Evolutionary conservation across 2,888 invertebrate species (phyloP).

Genomic region (Dione juno): DNA sequence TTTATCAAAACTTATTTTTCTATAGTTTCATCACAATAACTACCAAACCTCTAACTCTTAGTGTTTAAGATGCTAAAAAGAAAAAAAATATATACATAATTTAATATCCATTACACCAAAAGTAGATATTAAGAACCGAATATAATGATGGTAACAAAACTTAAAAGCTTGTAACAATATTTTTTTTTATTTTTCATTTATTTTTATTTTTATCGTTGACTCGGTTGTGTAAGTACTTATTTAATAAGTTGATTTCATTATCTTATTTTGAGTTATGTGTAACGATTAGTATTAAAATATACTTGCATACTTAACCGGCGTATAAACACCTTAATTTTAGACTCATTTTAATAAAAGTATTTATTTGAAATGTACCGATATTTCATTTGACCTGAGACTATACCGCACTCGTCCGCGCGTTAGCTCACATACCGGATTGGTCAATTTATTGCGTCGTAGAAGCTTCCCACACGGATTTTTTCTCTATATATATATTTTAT

Average conservation of each 20-base stretch:
- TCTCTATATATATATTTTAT: conserved; percentile 61
- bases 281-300: conserved; percentile 75
- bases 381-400: conserved; percentile 69
- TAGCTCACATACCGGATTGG: conserved; percentile 82
- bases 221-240: conserved; percentile 85
- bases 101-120: conserved; percentile 76
- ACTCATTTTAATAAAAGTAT: conserved; percentile 80
- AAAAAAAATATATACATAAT: conserved; percentile 53
- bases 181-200: conserved; percentile 39
- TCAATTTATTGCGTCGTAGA: conserved; percentile 64
- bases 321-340: conserved; percentile 72
- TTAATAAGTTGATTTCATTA: conserved; percentile 72
- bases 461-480: conserved; percentile 72
- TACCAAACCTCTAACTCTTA: conserved; percentile 70
- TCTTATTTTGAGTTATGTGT: conserved; percentile 73
- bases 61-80: conserved; percentile 64
- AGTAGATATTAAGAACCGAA: conserved; percentile 61
- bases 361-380: conserved; percentile 72
- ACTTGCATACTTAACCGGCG: conserved; percentile 77
- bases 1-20: conserved; percentile 46
- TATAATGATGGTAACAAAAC: conserved; percentile 54
- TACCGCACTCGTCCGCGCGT: conserved; percentile 55
- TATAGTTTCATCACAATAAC: conserved; percentile 46
- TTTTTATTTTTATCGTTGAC: conserved; percentile 69
- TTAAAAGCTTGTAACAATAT: conserved; percentile 57